These are phyloP conservation scores for Motacilla tschutschensis DNA, from an alignment of 2,113 vertebrate genomes.

Conservation along the genomic window DNA sequence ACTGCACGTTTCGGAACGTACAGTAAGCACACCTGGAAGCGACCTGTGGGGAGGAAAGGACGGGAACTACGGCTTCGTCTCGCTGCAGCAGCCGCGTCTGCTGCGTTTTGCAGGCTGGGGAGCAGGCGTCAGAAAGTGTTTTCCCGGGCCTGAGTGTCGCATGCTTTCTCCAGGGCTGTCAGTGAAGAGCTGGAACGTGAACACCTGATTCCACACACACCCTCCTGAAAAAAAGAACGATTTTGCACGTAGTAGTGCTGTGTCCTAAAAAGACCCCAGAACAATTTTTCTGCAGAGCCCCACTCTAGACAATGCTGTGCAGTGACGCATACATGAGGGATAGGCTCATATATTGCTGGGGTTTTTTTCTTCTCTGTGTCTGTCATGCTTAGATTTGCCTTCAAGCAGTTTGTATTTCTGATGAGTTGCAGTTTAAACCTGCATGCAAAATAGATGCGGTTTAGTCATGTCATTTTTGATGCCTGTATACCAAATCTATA, in stretches of 20 bases:
- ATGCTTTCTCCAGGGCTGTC: background rate
- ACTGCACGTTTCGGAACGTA: background rate
- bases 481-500: background rate
- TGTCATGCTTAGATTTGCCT: background rate
- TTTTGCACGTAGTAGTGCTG: background rate
- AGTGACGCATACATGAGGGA: background rate
- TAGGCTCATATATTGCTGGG: background rate
- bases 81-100: background rate
- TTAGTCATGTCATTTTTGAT: background rate
- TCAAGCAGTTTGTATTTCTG: slow-evolving; percentile 9
- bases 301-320: fast-evolving
- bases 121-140: background rate
- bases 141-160: fast-evolving
- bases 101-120: background rate
- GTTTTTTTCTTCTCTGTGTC: background rate
- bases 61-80: fast-evolving
- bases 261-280: background rate
- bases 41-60: fast-evolving
- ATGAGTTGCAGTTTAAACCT: slow-evolving; percentile 9
- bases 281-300: background rate
- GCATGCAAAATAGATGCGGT: background rate
- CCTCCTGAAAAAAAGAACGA: background rate
- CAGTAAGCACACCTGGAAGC: background rate
- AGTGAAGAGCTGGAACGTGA: background rate
- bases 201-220: background rate